phyloP scores from a whole-genome alignment of 2,113 vertebrate genomes.

The Pygathrix nemaeus region DNA sequence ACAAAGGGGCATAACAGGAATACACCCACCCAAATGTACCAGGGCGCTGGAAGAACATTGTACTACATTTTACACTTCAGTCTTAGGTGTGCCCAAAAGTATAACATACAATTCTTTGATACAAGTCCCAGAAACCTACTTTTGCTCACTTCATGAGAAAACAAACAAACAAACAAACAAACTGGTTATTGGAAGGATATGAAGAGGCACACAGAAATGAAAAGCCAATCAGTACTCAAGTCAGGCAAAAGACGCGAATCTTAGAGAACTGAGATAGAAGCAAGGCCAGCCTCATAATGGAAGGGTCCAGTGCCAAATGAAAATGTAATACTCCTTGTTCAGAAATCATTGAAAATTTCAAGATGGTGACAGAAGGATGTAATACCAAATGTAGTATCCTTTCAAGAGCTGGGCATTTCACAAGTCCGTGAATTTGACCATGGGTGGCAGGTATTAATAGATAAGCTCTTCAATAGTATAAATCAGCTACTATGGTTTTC shows the following conservation, averaged over 20 bases:
- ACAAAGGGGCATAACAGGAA: background rate
- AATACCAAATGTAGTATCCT: background rate
- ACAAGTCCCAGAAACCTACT: background rate
- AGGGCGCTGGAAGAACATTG: background rate
- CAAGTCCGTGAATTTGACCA: background rate
- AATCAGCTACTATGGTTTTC: background rate
- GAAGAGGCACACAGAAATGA: background rate
- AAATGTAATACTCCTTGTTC: background rate
- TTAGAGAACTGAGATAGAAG: background rate
- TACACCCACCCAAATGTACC: background rate
- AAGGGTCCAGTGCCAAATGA: background rate
- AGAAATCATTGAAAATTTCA: background rate
- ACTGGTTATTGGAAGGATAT: background rate
- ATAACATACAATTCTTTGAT: background rate
- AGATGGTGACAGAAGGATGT: background rate
- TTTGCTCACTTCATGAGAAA: background rate
- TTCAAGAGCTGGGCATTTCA: background rate
- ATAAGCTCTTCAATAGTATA: background rate
- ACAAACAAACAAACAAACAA: background rate
- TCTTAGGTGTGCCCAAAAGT: background rate
- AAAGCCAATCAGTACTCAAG: background rate
- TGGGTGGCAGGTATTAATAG: background rate
- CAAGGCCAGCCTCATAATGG: background rate
- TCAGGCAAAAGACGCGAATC: background rate
- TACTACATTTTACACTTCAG: background rate